Conservation (phyloP, 2,888 invertebrate genomes). For the Conus canariensis region DNA sequence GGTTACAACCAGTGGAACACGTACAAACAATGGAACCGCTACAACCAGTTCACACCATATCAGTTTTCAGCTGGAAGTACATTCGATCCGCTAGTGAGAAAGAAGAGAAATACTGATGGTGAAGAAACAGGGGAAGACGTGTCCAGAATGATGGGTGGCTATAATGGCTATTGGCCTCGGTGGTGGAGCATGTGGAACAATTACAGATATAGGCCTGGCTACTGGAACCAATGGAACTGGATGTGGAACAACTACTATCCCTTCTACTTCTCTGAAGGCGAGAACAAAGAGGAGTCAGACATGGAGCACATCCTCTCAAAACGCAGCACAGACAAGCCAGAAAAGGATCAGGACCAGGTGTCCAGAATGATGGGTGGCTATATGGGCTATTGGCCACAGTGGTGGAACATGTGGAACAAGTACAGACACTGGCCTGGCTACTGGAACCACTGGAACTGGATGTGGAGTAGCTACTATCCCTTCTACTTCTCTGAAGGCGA, state of each 20-base stretch:
- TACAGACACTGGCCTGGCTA: constrained; percentile 34
- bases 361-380: constrained; percentile 34
- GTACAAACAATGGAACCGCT: constrained; percentile 1
- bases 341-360: not conserved
- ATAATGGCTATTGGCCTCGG: constrained; percentile 18
- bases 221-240: constrained; percentile 22
- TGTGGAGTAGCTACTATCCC: constrained; percentile 2
- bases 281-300: not conserved
- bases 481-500: not conserved
- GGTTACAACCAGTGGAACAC: constrained; percentile 22
- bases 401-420: constrained; percentile 42
- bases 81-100: not conserved
- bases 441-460: constrained; percentile 29
- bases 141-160: constrained; percentile 30
- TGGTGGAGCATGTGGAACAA: constrained; percentile 30
- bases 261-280: not conserved
- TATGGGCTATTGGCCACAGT: not conserved
- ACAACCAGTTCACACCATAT: constrained; percentile 14
- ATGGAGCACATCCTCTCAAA: not conserved
- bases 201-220: constrained; percentile 28
- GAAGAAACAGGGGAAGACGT: not conserved
- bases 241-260: constrained; percentile 21
- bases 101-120: not conserved
- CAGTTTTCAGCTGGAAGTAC: not conserved
- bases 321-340: not conserved